Evolutionary conservation across 2,797 vertebrate genomes (phyloP).

Genomic region (Dendrocincla tyrannina): DNA sequence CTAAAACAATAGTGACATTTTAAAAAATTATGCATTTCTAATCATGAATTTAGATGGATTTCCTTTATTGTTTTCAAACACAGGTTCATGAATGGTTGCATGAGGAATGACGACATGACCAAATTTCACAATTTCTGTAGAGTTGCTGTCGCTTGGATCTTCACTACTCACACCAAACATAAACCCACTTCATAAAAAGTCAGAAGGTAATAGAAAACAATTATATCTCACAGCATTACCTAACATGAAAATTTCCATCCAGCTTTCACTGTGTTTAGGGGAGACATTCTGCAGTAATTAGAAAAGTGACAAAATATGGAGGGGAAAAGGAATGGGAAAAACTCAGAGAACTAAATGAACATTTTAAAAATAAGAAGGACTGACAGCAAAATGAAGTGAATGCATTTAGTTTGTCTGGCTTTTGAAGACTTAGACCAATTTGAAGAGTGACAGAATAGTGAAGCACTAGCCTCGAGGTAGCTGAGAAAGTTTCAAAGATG

Average conservation of each 20-base stretch:
- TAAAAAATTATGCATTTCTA: not conserved
- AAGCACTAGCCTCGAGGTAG: not conserved
- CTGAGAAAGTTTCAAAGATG: not conserved
- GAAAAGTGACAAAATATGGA: not conserved
- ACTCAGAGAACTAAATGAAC: not conserved
- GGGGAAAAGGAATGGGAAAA: not conserved
- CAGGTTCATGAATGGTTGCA: not conserved
- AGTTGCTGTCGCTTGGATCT: not conserved
- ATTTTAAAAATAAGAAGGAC: not conserved
- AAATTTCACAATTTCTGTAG: not conserved
- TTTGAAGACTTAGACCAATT: not conserved
- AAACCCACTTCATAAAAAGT: not conserved
- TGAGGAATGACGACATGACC: not conserved
- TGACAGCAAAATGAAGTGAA: conserved; percentile 5
- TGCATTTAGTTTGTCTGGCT: not conserved
- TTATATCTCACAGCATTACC: not conserved
- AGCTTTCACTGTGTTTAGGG: not conserved
- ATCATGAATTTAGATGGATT: not conserved
- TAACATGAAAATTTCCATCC: not conserved
- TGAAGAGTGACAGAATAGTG: not conserved
- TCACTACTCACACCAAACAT: not conserved
- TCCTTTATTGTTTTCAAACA: not conserved
- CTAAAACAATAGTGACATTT: not conserved
- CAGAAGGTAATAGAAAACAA: not conserved
- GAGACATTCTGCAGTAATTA: not conserved